phyloP scores from a whole-genome alignment of 2,888 invertebrate species.

The Barypeithes pellucidus region DNA sequence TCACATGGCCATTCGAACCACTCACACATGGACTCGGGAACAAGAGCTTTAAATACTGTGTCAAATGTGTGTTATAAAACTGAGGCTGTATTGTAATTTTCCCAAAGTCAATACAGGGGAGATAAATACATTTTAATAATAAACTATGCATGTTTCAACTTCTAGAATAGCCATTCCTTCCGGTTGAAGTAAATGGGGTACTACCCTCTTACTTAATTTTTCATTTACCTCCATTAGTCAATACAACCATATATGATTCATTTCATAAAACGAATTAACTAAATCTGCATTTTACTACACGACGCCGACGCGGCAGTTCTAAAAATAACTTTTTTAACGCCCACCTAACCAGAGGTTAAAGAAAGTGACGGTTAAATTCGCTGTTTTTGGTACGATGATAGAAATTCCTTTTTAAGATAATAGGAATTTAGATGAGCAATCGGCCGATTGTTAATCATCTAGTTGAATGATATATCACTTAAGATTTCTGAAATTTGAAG shows the following conservation, averaged over 20 bases:
- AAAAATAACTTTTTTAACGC: slow-evolving; percentile 43
- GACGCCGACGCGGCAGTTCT: slow-evolving; percentile 6
- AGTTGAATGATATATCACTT: slow-evolving; percentile 48
- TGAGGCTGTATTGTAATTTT: too few species aligned
- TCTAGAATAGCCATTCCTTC: too few species aligned
- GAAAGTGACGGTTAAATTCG: slow-evolving; percentile 47
- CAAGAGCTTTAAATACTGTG: too few species aligned
- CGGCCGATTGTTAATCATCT: slow-evolving; percentile 42
- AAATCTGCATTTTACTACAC: slow-evolving; percentile 43
- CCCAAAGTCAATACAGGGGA: too few species aligned
- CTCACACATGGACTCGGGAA: too few species aligned
- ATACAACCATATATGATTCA: slow-evolving; percentile 32
- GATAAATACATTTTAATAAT: too few species aligned
- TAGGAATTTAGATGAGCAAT: slow-evolving; percentile 51
- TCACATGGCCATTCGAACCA: too few species aligned
- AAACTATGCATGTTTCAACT: too few species aligned
- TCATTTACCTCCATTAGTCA: too few species aligned
- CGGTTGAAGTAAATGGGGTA: too few species aligned
- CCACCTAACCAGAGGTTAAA: slow-evolving; percentile 47
- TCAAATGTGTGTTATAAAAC: too few species aligned
- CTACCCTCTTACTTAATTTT: too few species aligned
- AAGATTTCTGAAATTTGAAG: slow-evolving; percentile 16
- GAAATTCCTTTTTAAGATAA: slow-evolving; percentile 41
- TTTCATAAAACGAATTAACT: slow-evolving; percentile 36
- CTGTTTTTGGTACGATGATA: slow-evolving; percentile 45